Conservation (phyloP, 1,140 invertebrate genomes). For the Cotesia glomerata region DNA sequence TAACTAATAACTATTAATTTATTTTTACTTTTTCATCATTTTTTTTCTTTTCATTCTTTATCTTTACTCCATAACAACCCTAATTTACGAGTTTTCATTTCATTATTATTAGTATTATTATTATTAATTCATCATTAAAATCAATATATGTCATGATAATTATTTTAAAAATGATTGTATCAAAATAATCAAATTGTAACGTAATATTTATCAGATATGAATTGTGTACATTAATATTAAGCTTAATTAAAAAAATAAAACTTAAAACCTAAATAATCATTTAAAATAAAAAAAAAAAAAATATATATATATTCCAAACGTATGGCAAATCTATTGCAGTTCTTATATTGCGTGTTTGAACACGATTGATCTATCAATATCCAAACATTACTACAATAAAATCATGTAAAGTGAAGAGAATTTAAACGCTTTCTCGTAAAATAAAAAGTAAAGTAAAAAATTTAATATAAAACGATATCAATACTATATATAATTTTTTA, state of each 20-base stretch:
- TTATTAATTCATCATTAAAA: not conserved
- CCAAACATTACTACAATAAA: slow-evolving; percentile 21
- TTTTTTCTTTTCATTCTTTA: too few species aligned
- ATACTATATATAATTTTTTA: slow-evolving; percentile 18
- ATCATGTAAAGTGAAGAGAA: slow-evolving; percentile 9
- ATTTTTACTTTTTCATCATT: slow-evolving; percentile 8
- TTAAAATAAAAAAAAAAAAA: too few species aligned
- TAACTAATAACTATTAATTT: slow-evolving; percentile 30
- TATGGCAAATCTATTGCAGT: slow-evolving; percentile 32
- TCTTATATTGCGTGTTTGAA: slow-evolving; percentile 26
- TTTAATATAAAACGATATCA: slow-evolving; percentile 25
- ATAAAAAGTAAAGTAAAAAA: slow-evolving; percentile 18
- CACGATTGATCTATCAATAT: not conserved
- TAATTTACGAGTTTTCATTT: slow-evolving; percentile 24
- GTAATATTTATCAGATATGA: slow-evolving; percentile 6
- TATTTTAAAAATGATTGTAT: not conserved
- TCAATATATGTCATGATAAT: slow-evolving; percentile 7
- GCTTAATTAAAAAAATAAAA: slow-evolving; percentile 7
- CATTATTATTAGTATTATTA: too few species aligned
- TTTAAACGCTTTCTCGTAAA: slow-evolving; percentile 17
- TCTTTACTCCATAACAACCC: slow-evolving; percentile 27
- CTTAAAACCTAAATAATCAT: slow-evolving; percentile 2
- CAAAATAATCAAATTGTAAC: not conserved
- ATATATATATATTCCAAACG: not conserved
- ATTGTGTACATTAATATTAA: slow-evolving; percentile 9